Percentiles rank a stretch among this genome's conserved stretches.
phyloP scores from a whole-genome alignment of 2,888 invertebrate genomes.

The Beris morrisii region DNA sequence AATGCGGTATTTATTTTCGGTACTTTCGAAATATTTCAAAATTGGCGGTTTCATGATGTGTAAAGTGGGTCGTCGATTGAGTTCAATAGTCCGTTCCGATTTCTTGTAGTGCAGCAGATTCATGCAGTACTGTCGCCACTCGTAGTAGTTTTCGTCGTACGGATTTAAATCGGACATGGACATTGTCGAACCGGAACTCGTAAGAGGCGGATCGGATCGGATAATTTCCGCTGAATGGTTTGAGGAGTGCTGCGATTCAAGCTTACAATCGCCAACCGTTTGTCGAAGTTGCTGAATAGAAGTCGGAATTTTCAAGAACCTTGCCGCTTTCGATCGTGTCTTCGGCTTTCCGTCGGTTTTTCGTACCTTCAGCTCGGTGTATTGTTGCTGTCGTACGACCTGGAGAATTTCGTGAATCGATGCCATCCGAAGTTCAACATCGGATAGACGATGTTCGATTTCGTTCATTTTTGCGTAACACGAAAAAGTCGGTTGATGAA shows the following conservation, averaged over 20 bases:
- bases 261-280: slow-evolving; percentile 3
- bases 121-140: slow-evolving; percentile 39
- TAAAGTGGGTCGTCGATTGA: slow-evolving; percentile 40
- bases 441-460: slow-evolving; percentile 14
- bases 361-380: slow-evolving; percentile 1
- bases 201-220: slow-evolving; percentile 10
- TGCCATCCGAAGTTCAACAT: slow-evolving; percentile 28
- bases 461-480: slow-evolving; percentile 28
- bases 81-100: slow-evolving; percentile 40
- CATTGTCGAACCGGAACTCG: not conserved
- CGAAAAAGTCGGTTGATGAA: not conserved
- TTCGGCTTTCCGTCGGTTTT: not conserved
- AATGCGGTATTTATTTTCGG: slow-evolving; percentile 6
- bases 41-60: slow-evolving; percentile 7
- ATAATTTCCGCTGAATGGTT: too few relatives aligned
- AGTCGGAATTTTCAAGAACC: too few relatives aligned
- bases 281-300: not conserved
- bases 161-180: slow-evolving; percentile 28
- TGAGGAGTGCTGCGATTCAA: too few relatives aligned
- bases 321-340: not conserved
- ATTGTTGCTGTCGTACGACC: slow-evolving; percentile 11
- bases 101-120: slow-evolving; percentile 44
- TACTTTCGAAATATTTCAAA: slow-evolving; percentile 7
- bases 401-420: slow-evolving; percentile 25
- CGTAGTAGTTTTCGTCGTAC: slow-evolving; percentile 42